Evolutionary conservation across 1,140 invertebrate genomes (phyloP).

Genomic region (Polypedilum pembai): DNA sequence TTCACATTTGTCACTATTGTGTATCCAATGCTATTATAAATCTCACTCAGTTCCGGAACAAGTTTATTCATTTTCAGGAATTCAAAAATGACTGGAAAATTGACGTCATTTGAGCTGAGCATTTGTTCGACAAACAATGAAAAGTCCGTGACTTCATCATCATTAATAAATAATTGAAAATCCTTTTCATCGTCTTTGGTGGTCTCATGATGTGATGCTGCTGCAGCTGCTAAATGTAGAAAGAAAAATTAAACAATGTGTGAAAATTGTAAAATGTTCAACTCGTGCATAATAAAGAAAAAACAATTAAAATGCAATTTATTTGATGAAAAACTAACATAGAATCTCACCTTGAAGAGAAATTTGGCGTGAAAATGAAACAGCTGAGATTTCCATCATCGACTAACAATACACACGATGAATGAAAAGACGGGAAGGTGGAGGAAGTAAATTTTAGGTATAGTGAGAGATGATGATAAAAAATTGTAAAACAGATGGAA

Average conservation of each 20-base stretch:
- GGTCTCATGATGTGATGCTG: neutral
- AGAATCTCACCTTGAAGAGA: neutral
- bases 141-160: conserved; percentile 14
- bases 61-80: conserved; percentile 22
- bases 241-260: neutral
- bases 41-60: neutral
- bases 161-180: conserved; percentile 3
- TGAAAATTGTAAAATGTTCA: too few relatives aligned
- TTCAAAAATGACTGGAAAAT: conserved; percentile 23
- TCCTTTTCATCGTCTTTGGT: neutral
- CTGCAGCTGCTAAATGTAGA: neutral
- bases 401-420: neutral
- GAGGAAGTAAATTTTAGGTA: too few relatives aligned
- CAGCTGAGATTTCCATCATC: conserved; percentile 16
- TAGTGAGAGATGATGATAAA: neutral
- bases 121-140: conserved; percentile 10
- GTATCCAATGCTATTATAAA: neutral
- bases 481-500: conserved; percentile 6
- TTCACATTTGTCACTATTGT: neutral
- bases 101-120: conserved; percentile 11
- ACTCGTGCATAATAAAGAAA: too few relatives aligned
- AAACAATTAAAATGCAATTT: too few relatives aligned
- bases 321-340: too few relatives aligned
- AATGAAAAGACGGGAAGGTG: neutral
- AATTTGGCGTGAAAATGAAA: conserved; percentile 18